A percentile compares a stretch with the other conserved stretches of the same genome.
phyloP scores from a whole-genome alignment of 2,113 vertebrate species.

The Semicossyphus pulcher region DNA sequence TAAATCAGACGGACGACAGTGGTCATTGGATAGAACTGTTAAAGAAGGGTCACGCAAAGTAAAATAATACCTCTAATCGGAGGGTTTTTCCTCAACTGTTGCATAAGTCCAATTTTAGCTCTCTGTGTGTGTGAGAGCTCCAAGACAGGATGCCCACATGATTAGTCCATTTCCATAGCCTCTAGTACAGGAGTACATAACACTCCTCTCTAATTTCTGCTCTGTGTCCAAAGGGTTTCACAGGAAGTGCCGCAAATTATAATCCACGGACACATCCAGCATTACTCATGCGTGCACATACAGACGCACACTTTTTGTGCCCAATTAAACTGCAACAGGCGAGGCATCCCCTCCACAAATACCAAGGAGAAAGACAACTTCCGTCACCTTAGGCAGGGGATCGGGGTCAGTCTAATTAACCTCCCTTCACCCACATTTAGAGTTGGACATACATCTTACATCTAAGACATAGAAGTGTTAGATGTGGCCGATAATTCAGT shows the following conservation, averaged over 20 bases:
- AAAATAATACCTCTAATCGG: conserved; percentile 39
- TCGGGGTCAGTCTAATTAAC: conserved; percentile 36
- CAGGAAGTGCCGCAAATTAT: conserved; percentile 66
- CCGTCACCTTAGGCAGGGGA: conserved; percentile 38
- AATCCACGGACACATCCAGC: conserved; percentile 40
- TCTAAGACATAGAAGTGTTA: background rate
- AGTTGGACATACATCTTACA: background rate
- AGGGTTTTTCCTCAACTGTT: conserved; percentile 51
- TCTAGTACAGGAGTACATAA: conserved; percentile 53
- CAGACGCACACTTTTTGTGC: conserved; percentile 46
- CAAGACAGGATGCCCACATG: conserved; percentile 48
- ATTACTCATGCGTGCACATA: conserved; percentile 46
- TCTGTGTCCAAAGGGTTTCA: conserved; percentile 32
- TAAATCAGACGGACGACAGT: conserved; percentile 3
- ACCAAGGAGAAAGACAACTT: conserved; percentile 42
- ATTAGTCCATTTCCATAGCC: conserved; percentile 65
- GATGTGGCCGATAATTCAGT: background rate
- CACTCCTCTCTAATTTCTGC: conserved; percentile 54
- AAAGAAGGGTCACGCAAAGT: conserved; percentile 43
- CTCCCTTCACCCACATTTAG: conserved; percentile 8
- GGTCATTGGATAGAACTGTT: conserved; percentile 32
- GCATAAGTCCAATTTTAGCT: conserved; percentile 53
- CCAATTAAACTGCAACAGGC: conserved; percentile 53
- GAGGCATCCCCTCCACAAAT: conserved; percentile 50
- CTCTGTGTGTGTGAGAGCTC: conserved; percentile 16